Conservation (phyloP, 2,797 vertebrate species). For the Lophotriccus pileatus region DNA sequence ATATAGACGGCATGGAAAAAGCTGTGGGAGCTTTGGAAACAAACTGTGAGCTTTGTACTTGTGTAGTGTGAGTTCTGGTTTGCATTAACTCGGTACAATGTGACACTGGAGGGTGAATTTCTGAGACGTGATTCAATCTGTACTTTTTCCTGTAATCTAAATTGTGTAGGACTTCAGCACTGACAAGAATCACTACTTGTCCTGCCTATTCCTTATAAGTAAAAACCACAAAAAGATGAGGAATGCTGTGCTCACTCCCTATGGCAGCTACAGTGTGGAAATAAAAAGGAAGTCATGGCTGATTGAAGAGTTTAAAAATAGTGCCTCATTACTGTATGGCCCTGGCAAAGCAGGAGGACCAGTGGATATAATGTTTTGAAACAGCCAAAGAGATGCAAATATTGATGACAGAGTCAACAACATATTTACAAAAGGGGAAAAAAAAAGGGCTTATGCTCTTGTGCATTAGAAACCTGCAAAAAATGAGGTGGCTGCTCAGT, state of each 20-base stretch:
- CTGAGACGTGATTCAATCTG: constrained; percentile 33
- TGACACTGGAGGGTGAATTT: constrained; percentile 35
- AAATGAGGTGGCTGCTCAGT: not conserved
- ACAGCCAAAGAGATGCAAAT: not conserved
- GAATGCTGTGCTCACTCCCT: not conserved
- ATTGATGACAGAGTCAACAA: not conserved
- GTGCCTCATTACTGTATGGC: not conserved
- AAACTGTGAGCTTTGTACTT: not conserved
- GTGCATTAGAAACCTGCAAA: not conserved
- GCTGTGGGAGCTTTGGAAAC: not conserved
- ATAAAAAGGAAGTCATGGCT: not conserved
- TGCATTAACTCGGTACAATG: not conserved
- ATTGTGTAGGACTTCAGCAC: not conserved
- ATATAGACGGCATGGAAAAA: not conserved
- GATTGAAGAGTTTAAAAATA: constrained; percentile 18
- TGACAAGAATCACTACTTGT: not conserved
- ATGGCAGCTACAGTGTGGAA: not conserved
- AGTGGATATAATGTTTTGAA: not conserved
- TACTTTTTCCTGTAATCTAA: not conserved
- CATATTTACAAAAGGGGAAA: not conserved
- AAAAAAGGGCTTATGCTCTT: not conserved
- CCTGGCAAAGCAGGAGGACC: not conserved
- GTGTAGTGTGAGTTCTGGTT: constrained; percentile 19
- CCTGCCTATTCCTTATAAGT: constrained; percentile 6
- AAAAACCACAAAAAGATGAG: constrained; percentile 7